These are phyloP conservation scores for Taeniopygia guttata DNA, from an alignment of 2,797 vertebrate species.

Conservation along the genomic window DNA sequence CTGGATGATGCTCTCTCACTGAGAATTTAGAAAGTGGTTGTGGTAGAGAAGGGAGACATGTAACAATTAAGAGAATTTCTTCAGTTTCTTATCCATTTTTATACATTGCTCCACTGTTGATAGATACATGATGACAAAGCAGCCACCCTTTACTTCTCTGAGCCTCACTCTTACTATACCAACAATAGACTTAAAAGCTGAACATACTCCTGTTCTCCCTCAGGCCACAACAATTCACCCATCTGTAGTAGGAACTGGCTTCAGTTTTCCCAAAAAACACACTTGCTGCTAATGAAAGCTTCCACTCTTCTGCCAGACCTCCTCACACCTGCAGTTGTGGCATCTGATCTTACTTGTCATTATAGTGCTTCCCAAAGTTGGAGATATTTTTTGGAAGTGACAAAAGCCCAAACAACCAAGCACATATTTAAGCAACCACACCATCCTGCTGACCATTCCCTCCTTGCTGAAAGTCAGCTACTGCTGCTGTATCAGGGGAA, in stretches of 20 bases:
- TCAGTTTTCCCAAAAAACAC: neutral
- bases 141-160: neutral
- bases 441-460: neutral
- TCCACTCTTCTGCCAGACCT: neutral
- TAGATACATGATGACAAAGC: neutral
- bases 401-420: neutral
- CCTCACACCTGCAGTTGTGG: neutral
- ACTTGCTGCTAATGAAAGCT: neutral
- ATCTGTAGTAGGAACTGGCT: neutral
- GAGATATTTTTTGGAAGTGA: neutral
- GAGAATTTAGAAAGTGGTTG: neutral
- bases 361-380: neutral
- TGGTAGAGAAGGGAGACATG: neutral
- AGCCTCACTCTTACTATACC: neutral
- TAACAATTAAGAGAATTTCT: neutral
- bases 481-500: neutral
- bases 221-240: neutral
- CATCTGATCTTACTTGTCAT: neutral
- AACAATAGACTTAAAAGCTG: neutral
- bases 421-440: fast-evolving
- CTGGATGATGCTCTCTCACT: neutral
- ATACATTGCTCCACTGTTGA: neutral
- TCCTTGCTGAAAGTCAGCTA: neutral
- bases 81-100: neutral
- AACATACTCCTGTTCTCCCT: neutral